Conservation (phyloP, 2,888 invertebrate species). For the Meganola albula region DNA sequence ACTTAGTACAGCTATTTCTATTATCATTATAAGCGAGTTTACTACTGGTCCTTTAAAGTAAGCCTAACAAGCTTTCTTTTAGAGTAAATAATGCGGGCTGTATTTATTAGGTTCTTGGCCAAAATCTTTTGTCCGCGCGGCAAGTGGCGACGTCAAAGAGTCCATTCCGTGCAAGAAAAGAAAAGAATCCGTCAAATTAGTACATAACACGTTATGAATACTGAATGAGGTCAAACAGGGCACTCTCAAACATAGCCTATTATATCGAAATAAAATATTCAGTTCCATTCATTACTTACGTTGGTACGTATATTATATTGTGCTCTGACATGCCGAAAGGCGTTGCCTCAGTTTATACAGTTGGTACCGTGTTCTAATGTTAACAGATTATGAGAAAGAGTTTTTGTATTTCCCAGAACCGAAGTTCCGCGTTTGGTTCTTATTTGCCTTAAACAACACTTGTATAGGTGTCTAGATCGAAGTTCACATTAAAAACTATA, state of each 20-base stretch:
- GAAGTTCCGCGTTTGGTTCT: conserved; percentile 28
- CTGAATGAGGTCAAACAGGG: conserved; percentile 73
- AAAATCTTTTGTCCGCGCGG: conserved; percentile 48
- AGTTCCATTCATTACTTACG: conserved; percentile 65
- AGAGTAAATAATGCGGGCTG: conserved; percentile 17
- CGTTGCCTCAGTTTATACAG: conserved; percentile 68
- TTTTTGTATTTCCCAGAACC: conserved; percentile 33
- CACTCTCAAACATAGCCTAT: conserved; percentile 64
- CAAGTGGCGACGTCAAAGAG: conserved; percentile 55
- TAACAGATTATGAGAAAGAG: conserved; percentile 45
- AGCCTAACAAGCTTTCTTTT: too few species aligned
- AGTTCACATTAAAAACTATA: too few species aligned
- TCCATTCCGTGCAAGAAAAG: conserved; percentile 60
- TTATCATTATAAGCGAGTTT: too few species aligned
- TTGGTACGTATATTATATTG: conserved; percentile 49
- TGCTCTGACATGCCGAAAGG: conserved; percentile 61
- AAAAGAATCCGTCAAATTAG: conserved; percentile 73
- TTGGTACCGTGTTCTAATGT: conserved; percentile 52
- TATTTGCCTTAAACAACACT: too few species aligned
- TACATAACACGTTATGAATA: conserved; percentile 72
- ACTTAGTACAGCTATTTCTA: too few species aligned
- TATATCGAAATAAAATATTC: conserved; percentile 76
- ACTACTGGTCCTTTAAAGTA: neutral
- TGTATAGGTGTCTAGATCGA: too few species aligned
- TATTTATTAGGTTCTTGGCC: conserved; percentile 32